A percentile compares a stretch with the other conserved stretches of the same genome.
Conservation (phyloP, 1,140 invertebrate species). For the Hestina assimilis region DNA sequence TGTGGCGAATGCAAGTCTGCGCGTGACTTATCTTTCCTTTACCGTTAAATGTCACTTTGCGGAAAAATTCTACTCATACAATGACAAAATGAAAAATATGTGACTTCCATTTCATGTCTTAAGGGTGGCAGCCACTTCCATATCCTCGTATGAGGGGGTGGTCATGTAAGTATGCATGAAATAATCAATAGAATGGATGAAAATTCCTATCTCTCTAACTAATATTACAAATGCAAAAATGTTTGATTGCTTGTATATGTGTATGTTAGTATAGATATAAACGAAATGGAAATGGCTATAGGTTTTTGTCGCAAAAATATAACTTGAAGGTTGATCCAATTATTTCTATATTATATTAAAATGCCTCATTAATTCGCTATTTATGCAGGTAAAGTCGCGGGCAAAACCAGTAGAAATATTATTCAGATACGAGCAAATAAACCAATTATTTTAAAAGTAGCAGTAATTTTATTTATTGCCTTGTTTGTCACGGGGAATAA, state of each 20-base stretch:
- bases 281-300: too few species aligned
- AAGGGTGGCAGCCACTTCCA: conserved; percentile 6
- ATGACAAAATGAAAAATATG: conserved; percentile 18
- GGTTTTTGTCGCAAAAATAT: too few species aligned
- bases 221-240: too few species aligned
- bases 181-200: too few species aligned
- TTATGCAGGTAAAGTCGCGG: too few species aligned
- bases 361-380: too few species aligned
- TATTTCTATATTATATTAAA: too few species aligned
- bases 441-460: neutral
- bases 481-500: neutral
- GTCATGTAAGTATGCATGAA: neutral
- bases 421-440: too few species aligned
- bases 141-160: neutral
- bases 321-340: too few species aligned
- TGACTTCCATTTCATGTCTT: neutral
- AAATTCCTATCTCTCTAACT: neutral
- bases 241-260: too few species aligned
- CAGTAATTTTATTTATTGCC: neutral
- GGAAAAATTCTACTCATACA: conserved; percentile 19
- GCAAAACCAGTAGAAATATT: too few species aligned
- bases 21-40: conserved; percentile 57
- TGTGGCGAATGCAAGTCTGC: conserved; percentile 52
- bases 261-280: too few species aligned
- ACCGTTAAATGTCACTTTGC: conserved; percentile 12